Conservation (phyloP, 2,888 invertebrate species). For the Germaria angustata region DNA sequence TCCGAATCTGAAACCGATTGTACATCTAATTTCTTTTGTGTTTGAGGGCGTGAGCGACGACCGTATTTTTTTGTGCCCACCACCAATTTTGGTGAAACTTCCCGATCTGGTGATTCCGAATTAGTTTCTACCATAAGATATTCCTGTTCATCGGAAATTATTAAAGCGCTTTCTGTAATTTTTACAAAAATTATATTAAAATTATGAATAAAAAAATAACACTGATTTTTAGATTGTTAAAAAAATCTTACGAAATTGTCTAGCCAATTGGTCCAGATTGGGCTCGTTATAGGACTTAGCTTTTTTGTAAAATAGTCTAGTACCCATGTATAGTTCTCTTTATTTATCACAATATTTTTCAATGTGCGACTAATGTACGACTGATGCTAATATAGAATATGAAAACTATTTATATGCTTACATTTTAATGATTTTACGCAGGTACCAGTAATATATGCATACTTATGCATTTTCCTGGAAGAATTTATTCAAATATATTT, state of each 20-base stretch:
- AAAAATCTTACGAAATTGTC: conserved; percentile 72
- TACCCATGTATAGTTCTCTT: conserved; percentile 72
- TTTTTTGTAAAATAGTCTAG: conserved; percentile 74
- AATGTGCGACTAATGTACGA: conserved; percentile 23
- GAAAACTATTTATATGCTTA: conserved; percentile 1
- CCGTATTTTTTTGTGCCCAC: conserved; percentile 89
- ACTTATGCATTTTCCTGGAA: neutral
- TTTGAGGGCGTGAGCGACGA: conserved; percentile 84
- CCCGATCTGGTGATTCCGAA: conserved; percentile 83
- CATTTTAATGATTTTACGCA: neutral
- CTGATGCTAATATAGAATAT: conserved; percentile 13
- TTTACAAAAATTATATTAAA: neutral
- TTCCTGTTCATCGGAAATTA: conserved; percentile 72
- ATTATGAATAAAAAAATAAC: neutral
- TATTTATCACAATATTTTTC: neutral
- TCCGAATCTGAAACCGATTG: conserved; percentile 79
- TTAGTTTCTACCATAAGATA: conserved; percentile 76
- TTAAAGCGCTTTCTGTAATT: conserved; percentile 74
- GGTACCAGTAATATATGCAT: neutral
- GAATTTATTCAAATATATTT: neutral
- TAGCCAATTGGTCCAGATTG: conserved; percentile 72
- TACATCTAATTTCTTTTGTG: conserved; percentile 75
- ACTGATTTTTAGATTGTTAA: neutral
- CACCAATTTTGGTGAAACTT: conserved; percentile 87
- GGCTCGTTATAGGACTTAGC: conserved; percentile 66